phyloP scores from a whole-genome alignment of 2,113 vertebrate genomes.

The Nothobranchius furzeri region DNA sequence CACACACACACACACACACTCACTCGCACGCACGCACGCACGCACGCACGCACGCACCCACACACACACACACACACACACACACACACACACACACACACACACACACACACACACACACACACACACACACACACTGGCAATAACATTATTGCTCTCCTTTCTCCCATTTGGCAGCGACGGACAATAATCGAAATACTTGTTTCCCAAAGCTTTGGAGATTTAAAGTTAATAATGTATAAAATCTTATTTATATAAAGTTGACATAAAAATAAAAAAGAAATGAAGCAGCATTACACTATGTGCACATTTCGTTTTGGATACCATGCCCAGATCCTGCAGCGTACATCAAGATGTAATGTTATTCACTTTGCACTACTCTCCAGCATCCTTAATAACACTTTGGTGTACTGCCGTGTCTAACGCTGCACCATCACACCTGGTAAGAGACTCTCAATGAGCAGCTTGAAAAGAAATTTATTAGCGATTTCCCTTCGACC shows the following conservation, averaged over 20 bases:
- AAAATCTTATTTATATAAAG: too few species aligned
- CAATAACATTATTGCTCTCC: too few species aligned
- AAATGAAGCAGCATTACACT: conserved; percentile 8
- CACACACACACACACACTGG: too few species aligned
- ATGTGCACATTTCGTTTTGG: conserved; percentile 6
- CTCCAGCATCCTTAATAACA: conserved; percentile 23
- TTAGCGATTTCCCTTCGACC: conserved; percentile 14
- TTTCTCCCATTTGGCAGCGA: too few species aligned
- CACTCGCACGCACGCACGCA: too few species aligned
- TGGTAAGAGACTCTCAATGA: conserved; percentile 29
- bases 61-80: too few species aligned
- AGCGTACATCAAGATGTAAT: conserved; percentile 23
- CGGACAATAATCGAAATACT: too few species aligned
- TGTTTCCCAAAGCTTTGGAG: not conserved
- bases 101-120: too few species aligned
- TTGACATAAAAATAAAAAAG: too few species aligned
- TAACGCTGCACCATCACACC: conserved; percentile 30
- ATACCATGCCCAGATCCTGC: conserved; percentile 10
- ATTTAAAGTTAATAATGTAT: not conserved
- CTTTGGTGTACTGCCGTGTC: conserved; percentile 10
- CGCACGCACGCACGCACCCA: too few species aligned
- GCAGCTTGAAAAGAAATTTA: conserved; percentile 30
- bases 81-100: too few species aligned
- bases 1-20: too few species aligned
- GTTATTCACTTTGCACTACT: conserved; percentile 25